Percentiles rank a stretch among this genome's conserved stretches.
phyloP scores from a whole-genome alignment of 1,140 invertebrate genomes.

The Cryptotermes secundus region DNA sequence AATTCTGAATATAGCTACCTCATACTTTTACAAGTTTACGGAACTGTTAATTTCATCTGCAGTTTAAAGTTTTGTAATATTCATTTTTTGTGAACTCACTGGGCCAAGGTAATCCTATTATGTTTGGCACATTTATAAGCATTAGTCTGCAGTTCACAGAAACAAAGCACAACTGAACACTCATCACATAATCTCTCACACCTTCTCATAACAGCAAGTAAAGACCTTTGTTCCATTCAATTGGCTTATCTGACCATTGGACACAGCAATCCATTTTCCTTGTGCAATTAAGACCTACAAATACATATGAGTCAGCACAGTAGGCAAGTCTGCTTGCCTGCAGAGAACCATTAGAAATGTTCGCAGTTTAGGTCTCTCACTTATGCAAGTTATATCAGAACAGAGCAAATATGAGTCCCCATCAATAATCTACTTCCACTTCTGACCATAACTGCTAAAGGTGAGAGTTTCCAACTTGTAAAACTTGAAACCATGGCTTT shows the following conservation, averaged over 20 bases:
- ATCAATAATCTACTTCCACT: too few relatives aligned
- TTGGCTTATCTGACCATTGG: neutral
- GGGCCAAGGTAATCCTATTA: neutral
- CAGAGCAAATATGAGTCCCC: too few relatives aligned
- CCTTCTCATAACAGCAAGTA: neutral
- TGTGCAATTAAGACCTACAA: neutral
- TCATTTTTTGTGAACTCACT: neutral
- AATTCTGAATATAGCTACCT: too few relatives aligned
- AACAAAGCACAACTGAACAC: conserved; percentile 10
- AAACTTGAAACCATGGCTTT: too few relatives aligned
- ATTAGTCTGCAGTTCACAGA: neutral
- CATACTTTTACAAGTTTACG: too few relatives aligned
- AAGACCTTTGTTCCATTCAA: neutral
- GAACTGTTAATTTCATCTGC: neutral
- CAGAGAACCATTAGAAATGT: neutral
- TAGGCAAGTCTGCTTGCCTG: neutral
- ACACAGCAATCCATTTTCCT: neutral
- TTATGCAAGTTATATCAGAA: neutral
- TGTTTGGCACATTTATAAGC: neutral
- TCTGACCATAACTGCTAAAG: too few relatives aligned
- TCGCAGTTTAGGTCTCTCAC: neutral
- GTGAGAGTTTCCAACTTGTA: too few relatives aligned
- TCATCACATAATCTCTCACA: neutral
- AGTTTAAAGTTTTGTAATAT: neutral
- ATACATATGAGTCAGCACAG: neutral